Conservation (phyloP, 2,113 vertebrate species). For the Anser brachyrhynchus region DNA sequence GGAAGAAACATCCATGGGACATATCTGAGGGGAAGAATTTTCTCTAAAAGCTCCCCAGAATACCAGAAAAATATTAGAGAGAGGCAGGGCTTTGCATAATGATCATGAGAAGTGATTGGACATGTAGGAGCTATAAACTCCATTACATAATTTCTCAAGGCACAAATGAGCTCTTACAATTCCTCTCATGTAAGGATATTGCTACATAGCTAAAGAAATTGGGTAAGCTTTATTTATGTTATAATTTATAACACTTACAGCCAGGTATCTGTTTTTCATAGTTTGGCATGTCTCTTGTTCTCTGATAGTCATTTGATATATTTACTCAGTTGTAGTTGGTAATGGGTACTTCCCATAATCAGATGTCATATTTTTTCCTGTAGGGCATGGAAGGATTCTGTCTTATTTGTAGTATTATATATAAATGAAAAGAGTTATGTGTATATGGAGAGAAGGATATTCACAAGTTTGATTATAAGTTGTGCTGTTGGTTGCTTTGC, state of each 20-base stretch:
- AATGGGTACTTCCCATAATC: not conserved
- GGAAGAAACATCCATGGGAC: not conserved
- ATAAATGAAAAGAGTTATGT: not conserved
- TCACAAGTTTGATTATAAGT: constrained; percentile 19
- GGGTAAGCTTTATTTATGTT: not conserved
- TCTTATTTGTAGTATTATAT: not conserved
- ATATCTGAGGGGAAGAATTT: not conserved
- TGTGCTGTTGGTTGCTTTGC: not conserved
- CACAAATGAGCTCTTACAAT: not conserved
- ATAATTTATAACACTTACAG: not conserved
- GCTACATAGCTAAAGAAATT: not conserved
- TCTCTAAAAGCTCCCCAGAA: not conserved
- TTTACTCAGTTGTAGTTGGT: not conserved
- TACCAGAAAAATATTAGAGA: not conserved
- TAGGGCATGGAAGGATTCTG: not conserved
- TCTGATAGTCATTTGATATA: not conserved
- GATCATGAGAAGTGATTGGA: not conserved
- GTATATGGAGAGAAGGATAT: not conserved
- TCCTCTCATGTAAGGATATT: not conserved
- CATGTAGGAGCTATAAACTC: not conserved
- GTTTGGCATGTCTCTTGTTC: not conserved
- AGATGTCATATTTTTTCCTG: not conserved
- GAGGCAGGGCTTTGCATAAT: not conserved
- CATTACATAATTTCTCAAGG: not conserved
- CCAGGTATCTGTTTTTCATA: not conserved